Evolutionary conservation across 2,797 vertebrate genomes (phyloP), one percentile per base, ranked within the genome.

Genomic region (Poeciliopsis infans): DNA sequence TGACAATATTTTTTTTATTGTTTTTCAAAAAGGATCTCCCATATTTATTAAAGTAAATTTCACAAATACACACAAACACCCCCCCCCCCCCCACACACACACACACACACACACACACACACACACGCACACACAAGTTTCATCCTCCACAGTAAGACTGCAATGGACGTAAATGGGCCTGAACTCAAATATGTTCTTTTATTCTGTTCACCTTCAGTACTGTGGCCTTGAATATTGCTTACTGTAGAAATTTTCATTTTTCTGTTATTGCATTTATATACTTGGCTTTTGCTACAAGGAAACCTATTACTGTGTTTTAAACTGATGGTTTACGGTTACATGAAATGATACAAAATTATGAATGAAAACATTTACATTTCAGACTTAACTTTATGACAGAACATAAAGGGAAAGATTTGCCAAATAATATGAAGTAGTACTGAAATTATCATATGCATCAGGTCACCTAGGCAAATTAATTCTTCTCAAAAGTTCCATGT

Each of bases 401-500:
- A 49, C 47, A 49, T 20, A 7, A 20, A 49, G 47, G 18, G 6
- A 20, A 20, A 49, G 20, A 20, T 78, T 6, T 73, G 43, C 8
- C 51, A 49, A 53, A 53, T 25, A 53, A 55, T 10, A 3, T n/a
- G 8, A n/a, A n/a, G 7, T 18, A 7, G 28, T 16, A 80, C 49
- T 43, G 36, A 6, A 83, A 77, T 51, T 59, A 13, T 70, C 16
- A 79, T 7, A 39, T 33, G 45, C 4, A 66, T 23, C 23, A 25
- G 36, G 41, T 69, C 4, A 43, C 11, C 13, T 69, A 23, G 5
- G 43, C 25, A n/a, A 84, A 72, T 66, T 55, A 72, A 45, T 41
- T 46, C 8, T 47, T n/a, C 71, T 53, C 72, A 79, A 85, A 76
- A 49, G 64, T 81, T 64, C 64, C 33, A 85, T 80, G 87, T 77